phyloP scores from a whole-genome alignment of 2,113 vertebrate species.

The Arenaria interpres region DNA sequence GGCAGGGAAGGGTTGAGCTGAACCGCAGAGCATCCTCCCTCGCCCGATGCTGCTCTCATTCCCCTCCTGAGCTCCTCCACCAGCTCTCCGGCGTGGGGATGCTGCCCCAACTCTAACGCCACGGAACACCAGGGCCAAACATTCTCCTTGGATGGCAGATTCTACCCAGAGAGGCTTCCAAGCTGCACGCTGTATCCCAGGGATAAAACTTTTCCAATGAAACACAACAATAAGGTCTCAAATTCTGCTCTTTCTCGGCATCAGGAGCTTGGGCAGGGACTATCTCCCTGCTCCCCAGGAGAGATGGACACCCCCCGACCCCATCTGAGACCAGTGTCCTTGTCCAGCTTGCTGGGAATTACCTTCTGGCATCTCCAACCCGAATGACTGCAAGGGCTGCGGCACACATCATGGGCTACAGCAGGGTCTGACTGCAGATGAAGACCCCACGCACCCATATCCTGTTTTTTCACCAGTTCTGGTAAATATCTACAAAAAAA shows the following conservation, averaged over 20 bases:
- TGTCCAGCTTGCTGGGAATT: not conserved
- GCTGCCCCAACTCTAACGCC: fast-evolving
- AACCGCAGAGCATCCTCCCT: not conserved
- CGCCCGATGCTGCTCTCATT: fast-evolving
- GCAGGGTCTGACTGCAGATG: fast-evolving
- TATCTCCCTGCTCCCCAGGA: too few species aligned
- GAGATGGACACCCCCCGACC: too few species aligned
- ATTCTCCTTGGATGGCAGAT: fast-evolving
- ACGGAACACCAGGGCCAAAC: fast-evolving
- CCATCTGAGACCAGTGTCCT: fast-evolving
- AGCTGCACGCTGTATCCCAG: not conserved
- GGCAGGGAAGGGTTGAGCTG: not conserved
- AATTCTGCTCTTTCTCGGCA: too few species aligned
- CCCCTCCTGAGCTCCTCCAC: not conserved
- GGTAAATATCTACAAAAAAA: not conserved
- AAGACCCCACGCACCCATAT: not conserved
- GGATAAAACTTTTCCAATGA: not conserved
- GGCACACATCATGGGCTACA: not conserved
- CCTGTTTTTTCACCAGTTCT: not conserved
- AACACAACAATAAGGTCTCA: too few species aligned
- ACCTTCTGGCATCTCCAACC: not conserved
- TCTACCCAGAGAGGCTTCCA: not conserved
- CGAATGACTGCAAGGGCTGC: fast-evolving
- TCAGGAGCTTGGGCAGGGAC: not conserved
- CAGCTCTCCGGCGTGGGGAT: fast-evolving